Conservation (phyloP, 2,113 vertebrate genomes). For the Cichladusa arquata region DNA sequence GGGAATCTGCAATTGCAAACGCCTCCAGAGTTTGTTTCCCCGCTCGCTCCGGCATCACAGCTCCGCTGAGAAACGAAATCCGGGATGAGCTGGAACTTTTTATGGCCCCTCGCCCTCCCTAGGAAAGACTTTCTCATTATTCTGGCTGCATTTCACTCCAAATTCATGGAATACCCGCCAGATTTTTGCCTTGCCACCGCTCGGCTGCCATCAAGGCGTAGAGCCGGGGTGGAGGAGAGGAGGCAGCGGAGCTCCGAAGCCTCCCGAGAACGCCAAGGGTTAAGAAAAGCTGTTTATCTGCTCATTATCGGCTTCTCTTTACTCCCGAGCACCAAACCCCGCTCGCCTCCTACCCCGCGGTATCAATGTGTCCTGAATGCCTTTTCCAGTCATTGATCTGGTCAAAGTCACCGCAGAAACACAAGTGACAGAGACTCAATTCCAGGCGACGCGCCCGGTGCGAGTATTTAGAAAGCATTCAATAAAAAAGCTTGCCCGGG, state of each 20-base stretch:
- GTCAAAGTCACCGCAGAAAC: conserved; percentile 59
- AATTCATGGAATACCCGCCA: background rate
- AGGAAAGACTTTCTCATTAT: background rate
- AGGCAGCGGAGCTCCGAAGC: background rate
- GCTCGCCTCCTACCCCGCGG: background rate
- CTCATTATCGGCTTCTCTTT: conserved; percentile 5
- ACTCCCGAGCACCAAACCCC: background rate
- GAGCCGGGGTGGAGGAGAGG: background rate
- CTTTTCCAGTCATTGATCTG: conserved; percentile 63
- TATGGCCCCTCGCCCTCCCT: background rate
- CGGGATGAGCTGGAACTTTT: background rate
- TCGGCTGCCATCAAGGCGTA: background rate
- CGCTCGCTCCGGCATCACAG: background rate
- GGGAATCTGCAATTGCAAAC: background rate
- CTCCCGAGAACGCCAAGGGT: conserved; percentile 22
- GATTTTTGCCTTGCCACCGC: background rate
- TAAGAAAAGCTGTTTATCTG: conserved; percentile 12
- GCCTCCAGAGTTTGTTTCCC: background rate
- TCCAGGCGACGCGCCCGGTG: conserved; percentile 24
- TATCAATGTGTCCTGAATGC: conserved; percentile 35
- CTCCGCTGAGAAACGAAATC: background rate
- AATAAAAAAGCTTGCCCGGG: conserved; percentile 22
- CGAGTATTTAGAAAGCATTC: conserved; percentile 42
- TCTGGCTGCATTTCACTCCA: background rate
- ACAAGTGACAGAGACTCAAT: conserved; percentile 61